A percentile compares a stretch with the other conserved stretches of the same genome.
Conservation (phyloP, 2,888 invertebrate genomes). For the Xestobium rufovillosum region DNA sequence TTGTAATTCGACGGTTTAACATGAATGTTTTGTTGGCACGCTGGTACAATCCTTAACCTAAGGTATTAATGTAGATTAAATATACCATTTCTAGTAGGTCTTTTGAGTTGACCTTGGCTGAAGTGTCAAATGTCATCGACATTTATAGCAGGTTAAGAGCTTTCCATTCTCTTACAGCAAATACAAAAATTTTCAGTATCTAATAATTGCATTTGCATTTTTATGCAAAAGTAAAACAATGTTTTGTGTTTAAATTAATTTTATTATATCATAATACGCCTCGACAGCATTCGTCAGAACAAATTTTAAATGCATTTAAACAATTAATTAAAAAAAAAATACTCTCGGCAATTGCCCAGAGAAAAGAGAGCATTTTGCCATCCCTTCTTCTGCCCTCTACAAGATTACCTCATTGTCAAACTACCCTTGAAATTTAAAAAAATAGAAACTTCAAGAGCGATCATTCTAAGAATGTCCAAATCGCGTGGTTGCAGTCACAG, state of each 20-base stretch:
- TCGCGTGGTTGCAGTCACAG: slow-evolving; percentile 42
- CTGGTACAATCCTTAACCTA: no score
- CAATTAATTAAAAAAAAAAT: slow-evolving; percentile 30
- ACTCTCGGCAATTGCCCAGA: slow-evolving; percentile 29
- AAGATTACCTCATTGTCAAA: slow-evolving; percentile 15
- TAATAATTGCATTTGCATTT: no score
- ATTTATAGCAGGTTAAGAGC: no score
- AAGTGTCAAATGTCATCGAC: no score
- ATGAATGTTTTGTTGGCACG: no score
- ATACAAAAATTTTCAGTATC: no score
- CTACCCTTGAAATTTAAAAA: slow-evolving; percentile 10
- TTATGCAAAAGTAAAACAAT: no score
- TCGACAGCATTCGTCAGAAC: slow-evolving; percentile 24
- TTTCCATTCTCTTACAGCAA: no score
- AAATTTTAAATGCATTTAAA: slow-evolving; percentile 40
- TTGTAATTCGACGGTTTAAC: no score
- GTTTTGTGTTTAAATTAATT: neutral
- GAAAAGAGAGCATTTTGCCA: slow-evolving; percentile 39
- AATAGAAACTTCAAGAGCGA: slow-evolving; percentile 7
- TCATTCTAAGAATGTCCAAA: slow-evolving; percentile 7
- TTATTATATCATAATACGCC: neutral
- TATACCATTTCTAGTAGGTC: no score
- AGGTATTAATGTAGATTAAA: no score
- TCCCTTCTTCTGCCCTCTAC: slow-evolving; percentile 33
- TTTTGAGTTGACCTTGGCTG: no score